Conservation (phyloP, 92 coral and sea anemone genomes). For the Pocillopora grandis region DNA sequence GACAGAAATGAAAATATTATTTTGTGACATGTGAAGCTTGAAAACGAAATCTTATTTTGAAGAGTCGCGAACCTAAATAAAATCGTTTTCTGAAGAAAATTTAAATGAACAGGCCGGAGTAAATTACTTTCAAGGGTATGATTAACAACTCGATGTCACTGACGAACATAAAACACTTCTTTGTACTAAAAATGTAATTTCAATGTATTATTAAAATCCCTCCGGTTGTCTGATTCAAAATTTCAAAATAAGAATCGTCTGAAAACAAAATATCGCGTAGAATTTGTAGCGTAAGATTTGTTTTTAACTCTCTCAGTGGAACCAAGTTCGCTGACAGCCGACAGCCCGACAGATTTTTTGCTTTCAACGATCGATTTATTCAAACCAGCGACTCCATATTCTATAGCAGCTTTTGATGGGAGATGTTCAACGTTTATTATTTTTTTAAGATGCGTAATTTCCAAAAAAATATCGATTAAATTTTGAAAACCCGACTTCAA, state of each 20-base stretch:
- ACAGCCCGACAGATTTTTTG: too few relatives aligned
- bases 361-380: too few relatives aligned
- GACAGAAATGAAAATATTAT: background rate
- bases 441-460: too few relatives aligned
- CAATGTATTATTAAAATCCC: background rate
- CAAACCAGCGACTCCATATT: too few relatives aligned
- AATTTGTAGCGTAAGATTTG: too few relatives aligned
- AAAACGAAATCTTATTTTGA: background rate
- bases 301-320: too few relatives aligned
- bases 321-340: too few relatives aligned
- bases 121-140: background rate
- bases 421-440: too few relatives aligned
- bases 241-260: background rate
- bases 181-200: constrained; percentile 15
- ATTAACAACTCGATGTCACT: constrained; percentile 9
- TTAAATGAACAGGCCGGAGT: background rate
- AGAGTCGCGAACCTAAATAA: background rate
- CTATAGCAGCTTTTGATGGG: too few relatives aligned
- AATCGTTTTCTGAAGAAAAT: background rate
- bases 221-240: background rate
- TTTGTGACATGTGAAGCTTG: background rate
- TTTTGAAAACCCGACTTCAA: too few relatives aligned
- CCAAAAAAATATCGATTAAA: too few relatives aligned
- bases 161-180: constrained; percentile 2
- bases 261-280: background rate